These are phyloP conservation scores for Drosophila vallismaia DNA, from an alignment of 2,888 invertebrate species.

Conservation along the genomic window DNA sequence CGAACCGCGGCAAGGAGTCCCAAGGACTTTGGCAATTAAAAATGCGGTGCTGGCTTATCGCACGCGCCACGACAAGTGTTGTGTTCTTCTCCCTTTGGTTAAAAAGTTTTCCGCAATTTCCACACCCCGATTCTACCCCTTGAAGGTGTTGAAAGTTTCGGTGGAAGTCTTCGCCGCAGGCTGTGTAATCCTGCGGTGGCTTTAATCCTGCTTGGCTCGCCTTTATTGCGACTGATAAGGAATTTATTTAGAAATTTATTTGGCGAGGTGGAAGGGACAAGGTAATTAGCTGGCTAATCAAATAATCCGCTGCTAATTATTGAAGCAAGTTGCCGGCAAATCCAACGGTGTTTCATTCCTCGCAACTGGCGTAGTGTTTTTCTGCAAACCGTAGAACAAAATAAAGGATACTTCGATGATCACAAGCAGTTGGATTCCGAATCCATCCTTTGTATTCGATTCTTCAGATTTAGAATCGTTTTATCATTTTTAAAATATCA, in stretches of 20 bases:
- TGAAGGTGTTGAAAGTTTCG: conserved; percentile 50
- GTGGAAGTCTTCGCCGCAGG: conserved; percentile 41
- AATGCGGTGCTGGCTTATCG: conserved; percentile 72
- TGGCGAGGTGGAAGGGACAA: conserved; percentile 27
- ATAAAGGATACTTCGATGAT: not conserved
- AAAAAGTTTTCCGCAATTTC: conserved; percentile 61
- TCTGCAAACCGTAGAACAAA: conserved; percentile 1
- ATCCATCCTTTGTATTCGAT: no score
- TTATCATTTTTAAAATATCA: no score
- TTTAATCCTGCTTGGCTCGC: conserved; percentile 68
- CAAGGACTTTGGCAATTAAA: conserved; percentile 67
- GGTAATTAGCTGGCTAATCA: conserved; percentile 69
- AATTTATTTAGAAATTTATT: conserved; percentile 70
- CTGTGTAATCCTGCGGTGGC: conserved; percentile 40
- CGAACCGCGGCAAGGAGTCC: conserved; percentile 5
- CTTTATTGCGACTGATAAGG: conserved; percentile 69
- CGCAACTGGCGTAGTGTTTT: not conserved
- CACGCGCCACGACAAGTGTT: conserved; percentile 69
- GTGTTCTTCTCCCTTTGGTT: conserved; percentile 31
- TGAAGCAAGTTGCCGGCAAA: not conserved
- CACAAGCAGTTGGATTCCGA: conserved; percentile 2
- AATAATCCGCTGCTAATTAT: conserved; percentile 66
- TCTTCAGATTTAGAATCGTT: no score
- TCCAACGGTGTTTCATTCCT: not conserved
- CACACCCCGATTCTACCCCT: conserved; percentile 17